A percentile compares a stretch with the other conserved stretches of the same genome.
phyloP scores from a whole-genome alignment of 2,113 vertebrate genomes.

The Clupea harengus region DNA sequence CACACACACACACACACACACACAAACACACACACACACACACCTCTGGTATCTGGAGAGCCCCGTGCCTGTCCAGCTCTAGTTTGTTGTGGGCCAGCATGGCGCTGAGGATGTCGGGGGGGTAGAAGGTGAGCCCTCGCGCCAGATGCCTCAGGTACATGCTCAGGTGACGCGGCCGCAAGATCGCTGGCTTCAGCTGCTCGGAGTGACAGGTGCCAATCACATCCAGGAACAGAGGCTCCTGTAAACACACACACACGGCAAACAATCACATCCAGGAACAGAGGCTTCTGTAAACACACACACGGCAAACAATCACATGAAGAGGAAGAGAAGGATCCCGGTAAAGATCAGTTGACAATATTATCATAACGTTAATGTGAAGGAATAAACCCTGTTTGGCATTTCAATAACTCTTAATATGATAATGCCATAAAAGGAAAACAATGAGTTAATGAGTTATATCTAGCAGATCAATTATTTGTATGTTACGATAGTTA shows the following conservation, averaged over 20 bases:
- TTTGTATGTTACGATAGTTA: too few species aligned
- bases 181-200: constrained; percentile 68
- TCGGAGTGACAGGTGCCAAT: constrained; percentile 90
- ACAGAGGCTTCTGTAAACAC: constrained; percentile 77
- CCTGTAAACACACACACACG: constrained; percentile 63
- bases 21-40: background rate
- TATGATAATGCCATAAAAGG: too few species aligned
- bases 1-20: background rate
- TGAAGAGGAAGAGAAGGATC: too few species aligned
- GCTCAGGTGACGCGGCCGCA: constrained; percentile 77
- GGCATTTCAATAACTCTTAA: too few species aligned
- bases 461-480: too few species aligned
- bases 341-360: too few species aligned
- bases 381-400: too few species aligned
- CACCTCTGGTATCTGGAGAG: constrained; percentile 55
- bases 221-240: constrained; percentile 84
- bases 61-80: constrained; percentile 62
- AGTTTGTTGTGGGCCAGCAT: constrained; percentile 71
- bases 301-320: background rate
- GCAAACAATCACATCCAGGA: constrained; percentile 60
- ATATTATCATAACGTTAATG: too few species aligned
- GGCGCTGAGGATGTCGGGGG: constrained; percentile 68
- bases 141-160: constrained; percentile 69
- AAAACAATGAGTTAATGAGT: too few species aligned
- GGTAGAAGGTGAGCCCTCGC: constrained; percentile 72